Evolutionary conservation across 2,797 vertebrate species (phyloP).

Genomic region (Malacoraja senta): DNA sequence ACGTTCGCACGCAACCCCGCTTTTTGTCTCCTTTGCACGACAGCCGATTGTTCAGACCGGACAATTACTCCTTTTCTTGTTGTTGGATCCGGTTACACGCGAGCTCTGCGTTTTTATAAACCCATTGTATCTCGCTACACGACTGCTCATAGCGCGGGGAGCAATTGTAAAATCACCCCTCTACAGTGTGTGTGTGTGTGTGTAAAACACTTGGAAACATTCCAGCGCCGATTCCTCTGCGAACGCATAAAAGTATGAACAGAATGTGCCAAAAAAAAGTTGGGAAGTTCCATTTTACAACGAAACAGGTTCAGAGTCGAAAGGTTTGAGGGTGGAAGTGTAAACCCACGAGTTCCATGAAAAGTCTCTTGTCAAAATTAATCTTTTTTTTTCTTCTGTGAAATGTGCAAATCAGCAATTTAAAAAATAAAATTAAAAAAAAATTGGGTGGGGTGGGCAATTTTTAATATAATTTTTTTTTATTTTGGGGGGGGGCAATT

Average conservation of each 20-base stretch:
- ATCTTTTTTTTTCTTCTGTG: background rate
- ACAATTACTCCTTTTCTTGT: background rate
- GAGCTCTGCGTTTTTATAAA: background rate
- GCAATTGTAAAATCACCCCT: background rate
- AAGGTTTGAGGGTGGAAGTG: background rate
- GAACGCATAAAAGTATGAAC: background rate
- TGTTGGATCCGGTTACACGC: background rate
- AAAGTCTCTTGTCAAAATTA: background rate
- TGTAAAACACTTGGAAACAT: background rate
- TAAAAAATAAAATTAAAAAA: no score
- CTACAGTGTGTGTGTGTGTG: background rate
- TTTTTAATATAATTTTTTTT: background rate
- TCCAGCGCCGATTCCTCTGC: background rate
- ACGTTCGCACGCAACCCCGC: constrained; percentile 21
- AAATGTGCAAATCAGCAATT: background rate
- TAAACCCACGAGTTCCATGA: no score
- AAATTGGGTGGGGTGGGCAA: background rate
- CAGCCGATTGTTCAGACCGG: constrained; percentile 1
- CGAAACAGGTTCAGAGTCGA: background rate
- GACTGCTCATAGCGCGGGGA: background rate
- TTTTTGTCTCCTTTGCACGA: background rate
- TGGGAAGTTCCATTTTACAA: background rate
- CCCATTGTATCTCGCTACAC: background rate
- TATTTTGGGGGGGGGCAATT: background rate
- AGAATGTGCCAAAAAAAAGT: background rate